phyloP scores from a whole-genome alignment of 2,113 vertebrate genomes.

The Callithrix jacchus region DNA sequence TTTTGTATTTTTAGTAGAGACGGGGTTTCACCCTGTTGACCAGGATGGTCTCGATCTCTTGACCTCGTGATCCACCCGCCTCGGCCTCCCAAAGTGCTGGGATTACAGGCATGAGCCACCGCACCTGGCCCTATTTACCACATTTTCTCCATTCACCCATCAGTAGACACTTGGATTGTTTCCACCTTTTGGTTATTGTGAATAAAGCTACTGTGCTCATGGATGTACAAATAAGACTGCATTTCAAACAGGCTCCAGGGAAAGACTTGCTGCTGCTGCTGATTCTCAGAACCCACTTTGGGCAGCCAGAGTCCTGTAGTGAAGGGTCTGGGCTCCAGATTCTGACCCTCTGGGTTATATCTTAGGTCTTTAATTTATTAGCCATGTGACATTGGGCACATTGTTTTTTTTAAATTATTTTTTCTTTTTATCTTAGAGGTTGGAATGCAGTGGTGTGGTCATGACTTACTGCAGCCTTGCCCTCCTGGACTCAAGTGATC shows the following conservation, averaged over 20 bases:
- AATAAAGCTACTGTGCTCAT: background rate
- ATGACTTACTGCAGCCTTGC: background rate
- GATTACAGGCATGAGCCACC: too few species aligned
- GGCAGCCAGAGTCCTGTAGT: background rate
- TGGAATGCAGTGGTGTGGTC: background rate
- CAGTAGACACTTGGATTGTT: background rate
- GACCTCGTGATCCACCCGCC: too few species aligned
- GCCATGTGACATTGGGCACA: background rate
- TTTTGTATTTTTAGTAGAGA: too few species aligned
- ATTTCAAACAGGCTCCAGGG: background rate
- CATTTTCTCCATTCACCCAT: background rate
- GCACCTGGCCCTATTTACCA: background rate
- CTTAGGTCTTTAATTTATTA: background rate
- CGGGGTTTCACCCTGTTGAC: too few species aligned
- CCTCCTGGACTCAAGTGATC: background rate
- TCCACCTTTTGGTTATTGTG: background rate
- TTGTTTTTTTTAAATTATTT: background rate
- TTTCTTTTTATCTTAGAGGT: too few species aligned
- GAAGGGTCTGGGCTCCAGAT: background rate
- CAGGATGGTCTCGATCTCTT: too few species aligned
- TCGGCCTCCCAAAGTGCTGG: too few species aligned
- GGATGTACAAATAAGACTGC: background rate
- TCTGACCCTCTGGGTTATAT: background rate
- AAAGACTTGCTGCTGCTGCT: background rate
- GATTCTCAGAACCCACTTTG: background rate